Conservation (phyloP, 2,797 vertebrate genomes). For the Pelochelys cantorii region DNA sequence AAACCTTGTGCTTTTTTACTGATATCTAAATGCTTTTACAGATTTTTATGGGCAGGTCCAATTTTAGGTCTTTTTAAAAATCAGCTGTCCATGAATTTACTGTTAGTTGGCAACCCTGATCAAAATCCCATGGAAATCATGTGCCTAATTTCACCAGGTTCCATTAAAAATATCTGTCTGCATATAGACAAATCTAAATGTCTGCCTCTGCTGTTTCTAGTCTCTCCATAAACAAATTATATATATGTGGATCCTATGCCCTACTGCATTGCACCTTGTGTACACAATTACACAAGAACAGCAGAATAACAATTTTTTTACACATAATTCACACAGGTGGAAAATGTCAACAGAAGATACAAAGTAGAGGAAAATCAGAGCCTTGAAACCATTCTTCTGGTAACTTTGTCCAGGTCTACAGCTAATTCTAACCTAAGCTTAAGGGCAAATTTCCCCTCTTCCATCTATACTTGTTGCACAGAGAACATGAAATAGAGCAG, state of each 20-base stretch:
- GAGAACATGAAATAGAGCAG: neutral
- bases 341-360: neutral
- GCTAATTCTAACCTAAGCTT: neutral
- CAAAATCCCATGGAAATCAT: constrained; percentile 21
- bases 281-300: neutral
- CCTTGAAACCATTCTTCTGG: neutral
- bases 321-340: neutral
- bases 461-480: neutral
- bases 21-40: no score
- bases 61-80: no score
- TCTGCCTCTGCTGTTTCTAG: constrained; percentile 4
- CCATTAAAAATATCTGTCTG: constrained; percentile 23
- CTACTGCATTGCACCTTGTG: neutral
- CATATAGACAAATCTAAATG: constrained; percentile 7
- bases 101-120: neutral
- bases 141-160: neutral
- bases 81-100: no score
- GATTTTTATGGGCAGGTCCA: no score
- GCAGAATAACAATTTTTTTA: constrained; percentile 36
- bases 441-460: neutral
- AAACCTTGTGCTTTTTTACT: no score
- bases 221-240: constrained; percentile 19
- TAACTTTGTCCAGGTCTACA: neutral
- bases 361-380: neutral
- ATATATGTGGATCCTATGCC: constrained; percentile 10